Evolutionary conservation across 2,888 invertebrate species (phyloP).

Genomic region (Stratiomys singularior): DNA sequence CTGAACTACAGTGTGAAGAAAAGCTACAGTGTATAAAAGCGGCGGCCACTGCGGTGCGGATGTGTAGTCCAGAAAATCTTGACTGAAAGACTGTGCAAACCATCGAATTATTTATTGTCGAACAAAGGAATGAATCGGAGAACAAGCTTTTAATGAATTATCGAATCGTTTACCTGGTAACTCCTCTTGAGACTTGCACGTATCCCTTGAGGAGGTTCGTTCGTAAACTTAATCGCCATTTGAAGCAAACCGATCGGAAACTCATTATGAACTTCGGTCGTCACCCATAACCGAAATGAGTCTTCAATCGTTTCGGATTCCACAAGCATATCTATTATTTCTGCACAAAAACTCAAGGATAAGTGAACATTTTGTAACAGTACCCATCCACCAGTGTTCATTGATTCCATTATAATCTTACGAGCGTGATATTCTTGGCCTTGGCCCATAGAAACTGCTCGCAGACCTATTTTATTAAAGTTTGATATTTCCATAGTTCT

Average conservation of each 20-base stretch:
- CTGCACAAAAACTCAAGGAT: slow-evolving; percentile 93
- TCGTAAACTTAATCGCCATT: slow-evolving; percentile 97
- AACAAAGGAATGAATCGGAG: not conserved
- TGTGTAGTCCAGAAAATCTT: slow-evolving; percentile 93
- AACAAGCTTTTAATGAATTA: not conserved
- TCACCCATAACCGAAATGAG: slow-evolving; percentile 90
- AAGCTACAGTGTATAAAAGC: slow-evolving; percentile 91
- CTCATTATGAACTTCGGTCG: slow-evolving; percentile 91
- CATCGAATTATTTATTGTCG: slow-evolving; percentile 9
- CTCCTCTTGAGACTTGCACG: slow-evolving; percentile 93
- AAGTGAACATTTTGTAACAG: slow-evolving; percentile 95
- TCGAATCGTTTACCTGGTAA: slow-evolving; percentile 74
- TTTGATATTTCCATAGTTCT: no score
- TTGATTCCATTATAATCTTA: slow-evolving; percentile 81
- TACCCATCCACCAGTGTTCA: slow-evolving; percentile 90
- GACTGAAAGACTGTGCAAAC: slow-evolving; percentile 65
- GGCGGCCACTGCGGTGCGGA: slow-evolving; percentile 94
- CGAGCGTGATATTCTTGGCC: slow-evolving; percentile 91
- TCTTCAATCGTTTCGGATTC: slow-evolving; percentile 86
- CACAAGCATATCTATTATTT: slow-evolving; percentile 88
- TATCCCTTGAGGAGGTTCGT: slow-evolving; percentile 97
- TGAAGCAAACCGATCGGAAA: slow-evolving; percentile 90
- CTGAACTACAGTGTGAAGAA: slow-evolving; percentile 94
- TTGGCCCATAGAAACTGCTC: slow-evolving; percentile 97
- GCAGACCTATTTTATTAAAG: slow-evolving; percentile 69